Conservation (phyloP, 2,113 vertebrate genomes). For the Ictalurus furcatus region DNA sequence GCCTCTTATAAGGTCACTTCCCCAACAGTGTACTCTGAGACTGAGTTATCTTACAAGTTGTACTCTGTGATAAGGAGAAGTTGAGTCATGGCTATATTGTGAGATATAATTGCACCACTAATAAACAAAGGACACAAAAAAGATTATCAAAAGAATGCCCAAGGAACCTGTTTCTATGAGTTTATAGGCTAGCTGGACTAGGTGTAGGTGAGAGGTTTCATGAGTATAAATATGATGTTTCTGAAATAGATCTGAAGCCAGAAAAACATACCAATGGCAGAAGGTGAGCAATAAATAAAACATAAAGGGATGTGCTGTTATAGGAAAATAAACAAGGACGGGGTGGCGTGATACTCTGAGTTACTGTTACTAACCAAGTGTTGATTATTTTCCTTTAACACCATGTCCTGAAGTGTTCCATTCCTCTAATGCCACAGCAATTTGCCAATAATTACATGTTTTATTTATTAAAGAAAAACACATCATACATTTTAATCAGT, state of each 20-base stretch:
- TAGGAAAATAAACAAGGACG: too few species aligned
- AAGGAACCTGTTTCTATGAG: not conserved
- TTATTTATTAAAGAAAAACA: too few species aligned
- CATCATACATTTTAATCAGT: not conserved
- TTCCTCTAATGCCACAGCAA: too few species aligned
- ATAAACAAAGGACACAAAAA: not conserved
- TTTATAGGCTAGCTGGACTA: not conserved
- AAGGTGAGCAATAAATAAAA: not conserved
- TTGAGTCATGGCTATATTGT: conserved; percentile 43
- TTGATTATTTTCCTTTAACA: not conserved
- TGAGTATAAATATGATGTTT: too few species aligned
- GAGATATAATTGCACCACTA: conserved; percentile 8
- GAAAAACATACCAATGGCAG: not conserved
- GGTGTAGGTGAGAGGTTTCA: not conserved
- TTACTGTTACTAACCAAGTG: too few species aligned
- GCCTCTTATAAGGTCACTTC: not conserved
- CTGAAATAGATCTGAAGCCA: too few species aligned
- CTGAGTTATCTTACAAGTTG: conserved; percentile 39
- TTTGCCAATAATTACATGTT: too few species aligned
- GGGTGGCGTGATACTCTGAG: too few species aligned
- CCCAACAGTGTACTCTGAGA: not conserved
- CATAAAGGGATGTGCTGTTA: too few species aligned
- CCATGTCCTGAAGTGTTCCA: too few species aligned
- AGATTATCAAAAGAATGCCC: not conserved
- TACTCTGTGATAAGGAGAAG: conserved; percentile 32